Evolutionary conservation across 2,797 vertebrate genomes (phyloP).

Genomic region (Columba guinea): DNA sequence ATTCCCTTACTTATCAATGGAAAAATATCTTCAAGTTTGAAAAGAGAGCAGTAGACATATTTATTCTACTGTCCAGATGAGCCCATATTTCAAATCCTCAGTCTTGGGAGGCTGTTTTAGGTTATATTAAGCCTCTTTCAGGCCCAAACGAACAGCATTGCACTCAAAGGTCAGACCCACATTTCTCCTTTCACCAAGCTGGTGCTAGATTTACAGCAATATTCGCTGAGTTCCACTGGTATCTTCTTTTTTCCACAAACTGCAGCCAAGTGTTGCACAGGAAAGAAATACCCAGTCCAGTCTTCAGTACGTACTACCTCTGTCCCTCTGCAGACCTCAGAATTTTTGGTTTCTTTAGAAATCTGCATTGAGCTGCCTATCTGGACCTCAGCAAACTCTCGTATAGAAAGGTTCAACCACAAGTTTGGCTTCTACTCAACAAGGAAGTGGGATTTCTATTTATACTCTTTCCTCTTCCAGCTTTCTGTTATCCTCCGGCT

Average conservation of each 20-base stretch:
- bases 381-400: background rate
- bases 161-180: background rate
- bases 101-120: background rate
- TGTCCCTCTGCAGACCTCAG: background rate
- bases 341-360: background rate
- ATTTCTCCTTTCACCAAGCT: background rate
- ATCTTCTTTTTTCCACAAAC: slow-evolving; percentile 7
- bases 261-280: background rate
- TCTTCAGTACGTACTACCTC: background rate
- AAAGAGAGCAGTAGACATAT: background rate
- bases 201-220: background rate
- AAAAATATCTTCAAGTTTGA: background rate
- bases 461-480: slow-evolving; percentile 64
- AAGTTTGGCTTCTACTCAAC: slow-evolving; percentile 51
- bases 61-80: background rate
- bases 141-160: background rate
- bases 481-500: slow-evolving; percentile 46
- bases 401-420: slow-evolving; percentile 25
- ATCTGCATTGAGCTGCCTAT: background rate
- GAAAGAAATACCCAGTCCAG: background rate
- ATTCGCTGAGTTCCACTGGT: background rate
- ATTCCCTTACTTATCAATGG: background rate
- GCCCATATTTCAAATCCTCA: background rate
- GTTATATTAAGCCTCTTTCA: background rate
- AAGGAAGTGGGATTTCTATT: slow-evolving; percentile 65